These are phyloP conservation scores for Cheilosia vulpina DNA, from an alignment of 2,888 invertebrate species.

Conservation along the genomic window DNA sequence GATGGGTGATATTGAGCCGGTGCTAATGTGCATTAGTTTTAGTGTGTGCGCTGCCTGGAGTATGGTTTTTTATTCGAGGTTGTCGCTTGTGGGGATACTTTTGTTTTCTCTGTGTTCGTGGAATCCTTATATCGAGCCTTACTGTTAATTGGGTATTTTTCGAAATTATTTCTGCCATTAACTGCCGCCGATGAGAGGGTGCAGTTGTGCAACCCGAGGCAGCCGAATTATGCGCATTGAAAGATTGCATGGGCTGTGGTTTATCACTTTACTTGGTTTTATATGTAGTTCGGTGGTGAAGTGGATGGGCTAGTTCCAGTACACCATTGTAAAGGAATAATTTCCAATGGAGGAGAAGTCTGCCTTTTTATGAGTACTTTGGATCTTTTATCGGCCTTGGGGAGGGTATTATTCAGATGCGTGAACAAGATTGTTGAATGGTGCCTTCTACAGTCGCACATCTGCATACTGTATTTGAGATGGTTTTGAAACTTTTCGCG, in stretches of 20 bases:
- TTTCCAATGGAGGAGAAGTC: no score
- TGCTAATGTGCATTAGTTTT: conserved; percentile 35
- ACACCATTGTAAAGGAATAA: no score
- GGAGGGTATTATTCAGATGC: no score
- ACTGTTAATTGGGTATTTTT: conserved; percentile 24
- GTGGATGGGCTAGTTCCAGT: no score
- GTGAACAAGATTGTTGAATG: no score
- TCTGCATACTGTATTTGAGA: no score
- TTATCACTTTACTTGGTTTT: background rate
- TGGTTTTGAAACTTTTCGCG: no score
- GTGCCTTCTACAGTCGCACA: no score
- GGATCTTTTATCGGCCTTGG: no score
- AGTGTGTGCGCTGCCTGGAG: conserved; percentile 36
- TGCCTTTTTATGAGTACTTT: no score
- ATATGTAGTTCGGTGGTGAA: background rate
- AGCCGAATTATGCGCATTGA: background rate
- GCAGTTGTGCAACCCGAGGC: background rate
- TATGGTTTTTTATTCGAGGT: conserved; percentile 31
- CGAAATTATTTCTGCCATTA: background rate
- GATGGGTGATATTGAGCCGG: conserved; percentile 22
- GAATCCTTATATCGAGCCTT: conserved; percentile 10
- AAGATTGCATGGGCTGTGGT: background rate
- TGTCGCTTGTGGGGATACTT: conserved; percentile 19
- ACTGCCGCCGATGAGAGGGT: background rate
- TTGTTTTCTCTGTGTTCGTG: background rate